Evolutionary conservation across 2,113 vertebrate genomes (phyloP).

Genomic region (Tetraodon nigroviridis): DNA sequence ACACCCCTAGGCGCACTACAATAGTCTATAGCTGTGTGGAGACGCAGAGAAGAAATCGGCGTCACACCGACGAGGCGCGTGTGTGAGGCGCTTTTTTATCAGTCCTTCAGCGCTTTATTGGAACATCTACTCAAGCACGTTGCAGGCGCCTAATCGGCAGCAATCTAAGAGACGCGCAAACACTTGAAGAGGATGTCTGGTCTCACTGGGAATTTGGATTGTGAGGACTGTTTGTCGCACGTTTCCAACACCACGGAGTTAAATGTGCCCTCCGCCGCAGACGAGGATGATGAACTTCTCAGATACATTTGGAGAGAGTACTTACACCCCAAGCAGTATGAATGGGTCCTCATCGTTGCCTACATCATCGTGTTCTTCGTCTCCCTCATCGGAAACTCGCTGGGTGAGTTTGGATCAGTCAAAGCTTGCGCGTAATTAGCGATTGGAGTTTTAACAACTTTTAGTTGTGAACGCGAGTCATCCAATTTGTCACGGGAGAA

Average conservation of each 20-base stretch:
- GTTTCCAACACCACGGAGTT: constrained; percentile 76
- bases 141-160: constrained; percentile 11
- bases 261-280: constrained; percentile 62
- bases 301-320: constrained; percentile 94
- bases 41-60: constrained; percentile 2
- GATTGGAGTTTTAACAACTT: too few species aligned
- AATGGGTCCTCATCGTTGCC: constrained; percentile 92
- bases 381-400: constrained; percentile 88
- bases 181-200: constrained; percentile 75
- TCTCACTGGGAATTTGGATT: constrained; percentile 64
- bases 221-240: constrained; percentile 75
- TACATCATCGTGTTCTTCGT: constrained; percentile 93
- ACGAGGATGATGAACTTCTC: constrained; percentile 92
- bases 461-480: too few species aligned
- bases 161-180: neutral
- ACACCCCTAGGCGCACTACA: too few species aligned
- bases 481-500: too few species aligned
- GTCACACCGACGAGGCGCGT: constrained; percentile 30
- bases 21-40: too few species aligned
- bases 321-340: constrained; percentile 91
- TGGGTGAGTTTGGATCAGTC: constrained; percentile 80
- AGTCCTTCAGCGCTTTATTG: neutral
- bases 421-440: constrained; percentile 2
- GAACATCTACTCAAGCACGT: constrained; percentile 8
- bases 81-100: constrained; percentile 13